A percentile compares a stretch with the other conserved stretches of the same genome.
phyloP scores from a whole-genome alignment of 2,113 vertebrate species.

The Rhinichthys klamathensis region DNA sequence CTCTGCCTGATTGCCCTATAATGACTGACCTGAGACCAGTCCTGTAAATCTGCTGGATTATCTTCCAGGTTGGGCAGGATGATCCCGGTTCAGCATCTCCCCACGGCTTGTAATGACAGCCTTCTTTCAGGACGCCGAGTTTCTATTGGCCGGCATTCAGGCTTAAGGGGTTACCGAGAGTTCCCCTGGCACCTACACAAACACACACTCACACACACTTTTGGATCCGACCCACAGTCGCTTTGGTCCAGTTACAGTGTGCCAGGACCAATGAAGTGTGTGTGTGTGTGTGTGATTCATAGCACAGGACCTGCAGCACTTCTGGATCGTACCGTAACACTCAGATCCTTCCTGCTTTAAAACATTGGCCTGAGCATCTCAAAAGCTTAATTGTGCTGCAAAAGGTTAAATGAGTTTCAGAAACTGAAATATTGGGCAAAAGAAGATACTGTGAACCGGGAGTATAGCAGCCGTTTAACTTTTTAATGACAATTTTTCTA shows the following conservation, averaged over 20 bases:
- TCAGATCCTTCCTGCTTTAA: not conserved
- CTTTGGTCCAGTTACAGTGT: slow-evolving; percentile 33
- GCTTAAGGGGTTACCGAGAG: slow-evolving; percentile 42
- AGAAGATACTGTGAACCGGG: not conserved
- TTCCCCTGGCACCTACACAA: slow-evolving; percentile 41
- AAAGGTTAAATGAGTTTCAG: not conserved
- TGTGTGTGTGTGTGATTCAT: slow-evolving; percentile 19
- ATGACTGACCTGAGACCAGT: slow-evolving; percentile 45
- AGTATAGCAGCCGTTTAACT: not conserved
- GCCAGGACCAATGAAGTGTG: slow-evolving; percentile 25
- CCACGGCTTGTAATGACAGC: slow-evolving; percentile 50
- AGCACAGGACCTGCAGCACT: slow-evolving; percentile 1
- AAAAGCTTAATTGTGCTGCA: not conserved
- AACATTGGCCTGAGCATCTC: not conserved
- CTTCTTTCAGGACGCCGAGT: slow-evolving; percentile 47
- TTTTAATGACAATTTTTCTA: no score
- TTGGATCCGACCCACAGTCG: slow-evolving; percentile 38
- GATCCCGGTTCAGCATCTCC: slow-evolving; percentile 26
- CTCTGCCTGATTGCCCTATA: slow-evolving; percentile 34
- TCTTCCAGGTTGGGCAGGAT: slow-evolving; percentile 32
- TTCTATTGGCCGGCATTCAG: slow-evolving; percentile 50
- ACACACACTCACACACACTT: slow-evolving; percentile 40
- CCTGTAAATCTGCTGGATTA: slow-evolving; percentile 3
- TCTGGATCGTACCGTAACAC: not conserved
- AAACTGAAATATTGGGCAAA: not conserved